phyloP scores from a whole-genome alignment of 2,888 invertebrate genomes.

The Ichneumoninae sp. region DNA sequence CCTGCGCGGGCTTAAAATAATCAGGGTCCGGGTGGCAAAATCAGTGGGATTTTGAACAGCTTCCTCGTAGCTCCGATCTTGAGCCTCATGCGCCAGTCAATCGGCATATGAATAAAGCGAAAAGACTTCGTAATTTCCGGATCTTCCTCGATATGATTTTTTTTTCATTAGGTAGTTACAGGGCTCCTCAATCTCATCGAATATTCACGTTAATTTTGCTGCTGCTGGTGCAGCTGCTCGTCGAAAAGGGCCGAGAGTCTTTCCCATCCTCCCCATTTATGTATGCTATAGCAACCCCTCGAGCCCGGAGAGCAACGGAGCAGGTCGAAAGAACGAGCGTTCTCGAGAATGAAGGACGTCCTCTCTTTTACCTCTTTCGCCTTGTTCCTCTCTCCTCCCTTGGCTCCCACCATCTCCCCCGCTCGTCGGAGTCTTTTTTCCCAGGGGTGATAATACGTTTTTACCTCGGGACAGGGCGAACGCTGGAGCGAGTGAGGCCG shows the following conservation, averaged over 20 bases:
- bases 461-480: neutral
- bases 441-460: constrained; percentile 15
- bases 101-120: neutral
- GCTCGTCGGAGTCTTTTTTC: constrained; percentile 26
- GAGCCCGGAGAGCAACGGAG: constrained; percentile 15
- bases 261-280: neutral
- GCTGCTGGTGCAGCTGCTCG: neutral
- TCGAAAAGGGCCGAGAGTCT: neutral
- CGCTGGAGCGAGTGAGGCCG: neutral
- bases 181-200: constrained; percentile 33
- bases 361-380: constrained; percentile 30
- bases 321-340: constrained; percentile 28
- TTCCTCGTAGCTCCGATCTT: no score
- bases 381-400: constrained; percentile 7
- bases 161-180: neutral
- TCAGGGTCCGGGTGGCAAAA: no score
- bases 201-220: constrained; percentile 32
- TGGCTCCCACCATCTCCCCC: neutral
- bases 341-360: constrained; percentile 35
- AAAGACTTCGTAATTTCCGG: neutral
- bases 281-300: neutral
- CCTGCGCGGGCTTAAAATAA: no score
- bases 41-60: no score
- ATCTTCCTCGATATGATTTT: neutral
- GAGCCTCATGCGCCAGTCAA: no score